Percentiles rank a stretch among this genome's conserved stretches.
Evolutionary conservation across 1,140 invertebrate genomes (phyloP).

Genomic region (Chironomus striatipennis): DNA sequence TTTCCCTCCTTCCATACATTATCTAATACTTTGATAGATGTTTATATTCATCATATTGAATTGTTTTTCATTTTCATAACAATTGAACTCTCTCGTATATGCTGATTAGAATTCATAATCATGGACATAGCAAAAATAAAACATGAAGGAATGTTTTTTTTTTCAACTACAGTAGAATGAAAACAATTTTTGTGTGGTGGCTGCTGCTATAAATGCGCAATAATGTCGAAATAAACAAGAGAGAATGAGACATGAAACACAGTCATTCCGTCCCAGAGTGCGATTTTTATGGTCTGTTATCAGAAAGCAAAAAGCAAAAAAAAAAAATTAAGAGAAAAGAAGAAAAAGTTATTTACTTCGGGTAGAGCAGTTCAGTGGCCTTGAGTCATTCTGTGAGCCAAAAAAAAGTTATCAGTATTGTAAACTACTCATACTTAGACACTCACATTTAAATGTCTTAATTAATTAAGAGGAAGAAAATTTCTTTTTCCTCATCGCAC

Average conservation of each 20-base stretch:
- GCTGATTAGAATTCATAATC: slow-evolving; percentile 5
- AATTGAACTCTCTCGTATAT: neutral
- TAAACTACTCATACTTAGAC: too few relatives aligned
- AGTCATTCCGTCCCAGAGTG: neutral
- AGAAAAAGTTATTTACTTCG: neutral
- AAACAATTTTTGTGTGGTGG: neutral
- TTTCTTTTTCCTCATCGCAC: too few relatives aligned
- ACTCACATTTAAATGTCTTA: too few relatives aligned
- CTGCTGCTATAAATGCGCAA: slow-evolving; percentile 3
- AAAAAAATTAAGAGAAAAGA: neutral
- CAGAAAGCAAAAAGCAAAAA: neutral
- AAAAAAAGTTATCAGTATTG: too few relatives aligned
- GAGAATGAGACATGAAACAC: neutral
- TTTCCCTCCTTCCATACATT: too few relatives aligned
- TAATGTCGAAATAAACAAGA: neutral
- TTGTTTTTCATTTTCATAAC: neutral
- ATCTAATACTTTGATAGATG: too few relatives aligned
- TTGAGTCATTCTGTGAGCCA: neutral
- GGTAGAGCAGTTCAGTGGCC: slow-evolving; percentile 1
- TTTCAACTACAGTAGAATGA: neutral
- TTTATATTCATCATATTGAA: too few relatives aligned
- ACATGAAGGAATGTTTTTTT: neutral
- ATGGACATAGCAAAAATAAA: neutral
- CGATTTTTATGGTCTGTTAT: neutral
- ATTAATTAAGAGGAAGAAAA: too few relatives aligned